phyloP scores from a whole-genome alignment of 2,888 invertebrate genomes.

The Acrobasis consociella region DNA sequence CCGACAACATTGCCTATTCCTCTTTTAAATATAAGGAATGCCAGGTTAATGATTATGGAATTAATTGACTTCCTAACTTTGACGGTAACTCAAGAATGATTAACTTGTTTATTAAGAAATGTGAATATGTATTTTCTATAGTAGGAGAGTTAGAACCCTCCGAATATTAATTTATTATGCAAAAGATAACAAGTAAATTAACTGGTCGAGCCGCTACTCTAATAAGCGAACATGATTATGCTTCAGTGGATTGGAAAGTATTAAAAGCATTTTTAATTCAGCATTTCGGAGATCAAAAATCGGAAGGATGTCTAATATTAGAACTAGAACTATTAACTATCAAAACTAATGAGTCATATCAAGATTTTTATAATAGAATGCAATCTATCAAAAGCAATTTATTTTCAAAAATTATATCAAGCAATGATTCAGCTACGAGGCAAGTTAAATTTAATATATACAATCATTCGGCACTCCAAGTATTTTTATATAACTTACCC shows the following conservation, averaged over 20 bases:
- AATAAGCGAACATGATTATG: background rate
- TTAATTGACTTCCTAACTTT: no score
- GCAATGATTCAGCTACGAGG: no score
- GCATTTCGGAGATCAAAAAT: background rate
- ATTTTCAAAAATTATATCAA: no score
- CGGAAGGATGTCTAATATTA: background rate
- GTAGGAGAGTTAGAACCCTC: background rate
- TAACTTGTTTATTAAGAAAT: background rate
- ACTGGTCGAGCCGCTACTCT: background rate
- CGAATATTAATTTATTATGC: background rate
- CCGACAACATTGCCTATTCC: no score
- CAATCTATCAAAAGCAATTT: no score
- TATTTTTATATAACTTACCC: no score
- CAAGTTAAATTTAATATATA: no score
- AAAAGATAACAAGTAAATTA: constrained; percentile 1
- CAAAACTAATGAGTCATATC: background rate
- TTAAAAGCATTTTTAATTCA: background rate
- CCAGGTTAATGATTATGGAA: no score
- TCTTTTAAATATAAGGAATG: no score
- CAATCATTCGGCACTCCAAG: no score
- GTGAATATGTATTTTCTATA: background rate
- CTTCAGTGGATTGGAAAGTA: background rate
- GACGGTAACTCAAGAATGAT: background rate
- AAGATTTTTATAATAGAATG: background rate
- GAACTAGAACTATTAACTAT: background rate